Evolutionary conservation across 2,113 vertebrate species (phyloP).

Genomic region (Ursus arctos): DNA sequence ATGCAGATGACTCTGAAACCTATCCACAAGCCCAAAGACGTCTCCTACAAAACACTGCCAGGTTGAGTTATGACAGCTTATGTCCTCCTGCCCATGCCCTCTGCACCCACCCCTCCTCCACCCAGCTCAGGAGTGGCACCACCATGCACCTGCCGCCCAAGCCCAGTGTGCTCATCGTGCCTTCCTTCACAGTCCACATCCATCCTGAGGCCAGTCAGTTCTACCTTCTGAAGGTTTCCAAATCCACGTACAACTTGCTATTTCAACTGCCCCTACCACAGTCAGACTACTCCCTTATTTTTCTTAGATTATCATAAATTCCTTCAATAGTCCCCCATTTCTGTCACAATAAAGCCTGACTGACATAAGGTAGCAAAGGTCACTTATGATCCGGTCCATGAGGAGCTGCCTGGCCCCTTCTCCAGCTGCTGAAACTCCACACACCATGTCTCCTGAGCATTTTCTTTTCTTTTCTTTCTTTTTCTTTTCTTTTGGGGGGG

Average conservation of each 20-base stretch:
- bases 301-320: not conserved
- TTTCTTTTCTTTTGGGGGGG: not conserved
- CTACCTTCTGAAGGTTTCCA: not conserved
- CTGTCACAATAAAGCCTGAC: not conserved
- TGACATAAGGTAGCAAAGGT: not conserved
- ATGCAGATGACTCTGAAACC: not conserved
- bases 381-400: not conserved
- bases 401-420: accelerated
- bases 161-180: not conserved
- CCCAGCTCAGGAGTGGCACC: not conserved
- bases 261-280: not conserved
- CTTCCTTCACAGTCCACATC: not conserved
- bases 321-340: not conserved
- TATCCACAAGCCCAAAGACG: not conserved
- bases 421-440: not conserved
- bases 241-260: accelerated
- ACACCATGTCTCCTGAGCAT: not conserved
- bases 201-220: accelerated
- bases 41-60: not conserved
- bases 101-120: not conserved
- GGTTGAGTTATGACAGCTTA: accelerated
- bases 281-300: too few relatives aligned
- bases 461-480: not conserved
- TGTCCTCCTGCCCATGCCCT: not conserved
- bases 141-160: not conserved